These are phyloP conservation scores for Arrhamphus sclerolepis DNA, from an alignment of 2,797 vertebrate species.

Conservation along the genomic window DNA sequence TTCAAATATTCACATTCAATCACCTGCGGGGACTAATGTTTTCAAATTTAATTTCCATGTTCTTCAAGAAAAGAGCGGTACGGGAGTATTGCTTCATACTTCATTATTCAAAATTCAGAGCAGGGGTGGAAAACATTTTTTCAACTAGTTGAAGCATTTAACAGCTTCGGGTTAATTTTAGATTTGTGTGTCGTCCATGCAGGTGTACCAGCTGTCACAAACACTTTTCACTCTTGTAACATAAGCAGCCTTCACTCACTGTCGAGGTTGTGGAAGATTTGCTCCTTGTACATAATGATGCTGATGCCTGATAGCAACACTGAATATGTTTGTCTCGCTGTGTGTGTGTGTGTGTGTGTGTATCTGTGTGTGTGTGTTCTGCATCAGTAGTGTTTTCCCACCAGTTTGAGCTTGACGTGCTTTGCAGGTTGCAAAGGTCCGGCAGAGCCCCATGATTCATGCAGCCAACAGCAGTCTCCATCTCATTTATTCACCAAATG, in stretches of 20 bases:
- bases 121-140: no score
- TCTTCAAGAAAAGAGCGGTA: no score
- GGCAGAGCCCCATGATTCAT: constrained; percentile 59
- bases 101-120: no score
- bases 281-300: constrained; percentile 3
- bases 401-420: constrained; percentile 22
- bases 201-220: background rate
- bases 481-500: constrained; percentile 74
- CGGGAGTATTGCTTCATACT: background rate
- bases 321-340: constrained; percentile 10
- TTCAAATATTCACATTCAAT: no score
- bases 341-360: background rate
- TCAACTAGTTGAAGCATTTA: no score
- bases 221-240: constrained; percentile 11
- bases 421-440: constrained; percentile 40
- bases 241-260: constrained; percentile 16
- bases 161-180: background rate
- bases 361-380: background rate
- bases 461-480: constrained; percentile 53
- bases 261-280: constrained; percentile 26
- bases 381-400: constrained; percentile 34
- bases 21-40: no score
- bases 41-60: no score
- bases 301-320: background rate
- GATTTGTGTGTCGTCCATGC: constrained; percentile 4